Evolutionary conservation across 2,888 invertebrate species (phyloP).

Genomic region (Eristalis tenax): DNA sequence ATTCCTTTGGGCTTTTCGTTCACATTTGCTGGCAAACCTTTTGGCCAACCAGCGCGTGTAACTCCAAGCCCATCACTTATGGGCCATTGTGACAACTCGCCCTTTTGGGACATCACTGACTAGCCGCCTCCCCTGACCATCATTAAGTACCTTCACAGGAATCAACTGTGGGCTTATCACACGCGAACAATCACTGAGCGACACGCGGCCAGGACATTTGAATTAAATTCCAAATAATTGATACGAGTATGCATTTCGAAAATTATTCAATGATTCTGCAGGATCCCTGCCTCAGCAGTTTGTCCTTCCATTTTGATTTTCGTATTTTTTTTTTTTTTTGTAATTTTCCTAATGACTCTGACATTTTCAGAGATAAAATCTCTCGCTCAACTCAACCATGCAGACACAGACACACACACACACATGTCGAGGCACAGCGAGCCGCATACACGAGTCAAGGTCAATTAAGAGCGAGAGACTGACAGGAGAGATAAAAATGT

Average conservation of each 20-base stretch:
- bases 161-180: not conserved
- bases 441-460: not conserved
- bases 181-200: not conserved
- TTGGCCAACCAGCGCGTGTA: not conserved
- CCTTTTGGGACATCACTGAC: not conserved
- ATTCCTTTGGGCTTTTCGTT: not conserved
- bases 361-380: constrained; percentile 14
- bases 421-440: not conserved
- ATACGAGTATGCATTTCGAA: constrained; percentile 13
- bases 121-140: not conserved
- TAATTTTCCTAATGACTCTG: constrained; percentile 47
- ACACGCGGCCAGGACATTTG: not conserved
- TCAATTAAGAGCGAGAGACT: not conserved
- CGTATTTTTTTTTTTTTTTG: constrained; percentile 9
- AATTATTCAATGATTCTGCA: constrained; percentile 12
- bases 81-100: not conserved
- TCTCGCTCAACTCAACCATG: not conserved
- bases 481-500: not conserved
- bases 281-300: constrained; percentile 24
- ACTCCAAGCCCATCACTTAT: not conserved
- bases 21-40: not conserved
- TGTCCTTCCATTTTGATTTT: not conserved
- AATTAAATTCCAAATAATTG: constrained; percentile 1
- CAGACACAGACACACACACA: not conserved
- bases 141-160: not conserved